Evolutionary conservation across 37 sponge, comb jelly and placozoan species (phyloP).

Genomic region (Halisarca cf. caerulea): DNA sequence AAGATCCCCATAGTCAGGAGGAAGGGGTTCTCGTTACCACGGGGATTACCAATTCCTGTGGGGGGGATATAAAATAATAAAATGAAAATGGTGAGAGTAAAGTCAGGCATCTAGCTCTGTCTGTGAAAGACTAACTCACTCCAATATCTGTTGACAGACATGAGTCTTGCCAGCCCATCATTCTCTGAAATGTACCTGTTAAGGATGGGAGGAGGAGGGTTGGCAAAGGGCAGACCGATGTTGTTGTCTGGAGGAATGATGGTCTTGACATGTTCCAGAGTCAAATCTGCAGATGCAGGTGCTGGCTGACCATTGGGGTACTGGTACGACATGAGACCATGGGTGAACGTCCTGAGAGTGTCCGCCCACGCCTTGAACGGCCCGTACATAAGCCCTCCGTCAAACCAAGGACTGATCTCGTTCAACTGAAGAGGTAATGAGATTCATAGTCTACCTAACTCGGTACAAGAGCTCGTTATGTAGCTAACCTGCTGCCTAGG

Average conservation of each 20-base stretch:
- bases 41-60: constrained; percentile 91
- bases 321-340: constrained; percentile 57
- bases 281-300: neutral
- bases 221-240: constrained; percentile 86
- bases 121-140: constrained; percentile 75
- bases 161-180: constrained; percentile 57
- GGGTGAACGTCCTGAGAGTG: constrained; percentile 54
- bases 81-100: neutral
- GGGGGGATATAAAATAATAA: neutral
- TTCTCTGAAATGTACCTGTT: constrained; percentile 13
- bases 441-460: neutral
- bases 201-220: constrained; percentile 81
- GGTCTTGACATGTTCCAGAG: neutral
- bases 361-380: constrained; percentile 94
- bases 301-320: neutral
- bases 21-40: constrained; percentile 95
- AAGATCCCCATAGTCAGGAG: constrained; percentile 84
- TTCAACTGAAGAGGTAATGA: constrained; percentile 59
- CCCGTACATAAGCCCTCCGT: constrained; percentile 93
- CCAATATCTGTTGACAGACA: constrained; percentile 84
- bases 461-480: neutral
- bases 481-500: constrained; percentile 80
- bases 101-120: neutral
- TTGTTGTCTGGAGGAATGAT: constrained; percentile 51
- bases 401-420: constrained; percentile 95